Evolutionary conservation across 1,140 invertebrate genomes (phyloP).

Genomic region (Caenorhabditis briggsae): DNA sequence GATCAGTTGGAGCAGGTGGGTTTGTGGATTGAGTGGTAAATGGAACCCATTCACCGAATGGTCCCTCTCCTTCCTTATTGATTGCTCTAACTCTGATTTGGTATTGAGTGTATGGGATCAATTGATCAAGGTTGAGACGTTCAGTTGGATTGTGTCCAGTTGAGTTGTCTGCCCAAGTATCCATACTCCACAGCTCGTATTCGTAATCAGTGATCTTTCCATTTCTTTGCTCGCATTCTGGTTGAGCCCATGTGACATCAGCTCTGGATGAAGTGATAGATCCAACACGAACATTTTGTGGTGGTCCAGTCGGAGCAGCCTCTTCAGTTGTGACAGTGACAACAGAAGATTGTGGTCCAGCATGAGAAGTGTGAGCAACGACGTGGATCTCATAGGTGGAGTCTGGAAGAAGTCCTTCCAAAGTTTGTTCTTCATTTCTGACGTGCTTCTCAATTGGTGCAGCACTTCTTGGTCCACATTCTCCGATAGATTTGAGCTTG

Average conservation of each 20-base stretch:
- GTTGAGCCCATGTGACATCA: conserved; percentile 76
- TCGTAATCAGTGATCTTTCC: conserved; percentile 76
- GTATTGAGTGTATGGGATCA: conserved; percentile 75
- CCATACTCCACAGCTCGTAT: conserved; percentile 74
- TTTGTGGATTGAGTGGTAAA: conserved; percentile 73
- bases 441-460: conserved; percentile 70
- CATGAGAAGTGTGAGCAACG: conserved; percentile 75
- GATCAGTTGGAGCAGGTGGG: conserved; percentile 74
- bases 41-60: conserved; percentile 75
- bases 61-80: conserved; percentile 74
- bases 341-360: conserved; percentile 73
- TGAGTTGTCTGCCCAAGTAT: conserved; percentile 71
- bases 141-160: conserved; percentile 65
- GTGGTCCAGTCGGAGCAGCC: conserved; percentile 73
- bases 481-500: conserved; percentile 76
- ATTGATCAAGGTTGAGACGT: conserved; percentile 74
- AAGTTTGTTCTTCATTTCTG: conserved; percentile 59
- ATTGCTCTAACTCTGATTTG: conserved; percentile 74
- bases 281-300: conserved; percentile 70
- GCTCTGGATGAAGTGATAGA: conserved; percentile 75
- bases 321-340: conserved; percentile 75
- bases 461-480: conserved; percentile 71
- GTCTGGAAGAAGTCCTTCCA: conserved; percentile 75
- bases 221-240: conserved; percentile 76
- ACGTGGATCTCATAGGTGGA: conserved; percentile 76